Evolutionary conservation across 2,113 vertebrate species (phyloP).

Genomic region (Psilopsiagon aymara): DNA sequence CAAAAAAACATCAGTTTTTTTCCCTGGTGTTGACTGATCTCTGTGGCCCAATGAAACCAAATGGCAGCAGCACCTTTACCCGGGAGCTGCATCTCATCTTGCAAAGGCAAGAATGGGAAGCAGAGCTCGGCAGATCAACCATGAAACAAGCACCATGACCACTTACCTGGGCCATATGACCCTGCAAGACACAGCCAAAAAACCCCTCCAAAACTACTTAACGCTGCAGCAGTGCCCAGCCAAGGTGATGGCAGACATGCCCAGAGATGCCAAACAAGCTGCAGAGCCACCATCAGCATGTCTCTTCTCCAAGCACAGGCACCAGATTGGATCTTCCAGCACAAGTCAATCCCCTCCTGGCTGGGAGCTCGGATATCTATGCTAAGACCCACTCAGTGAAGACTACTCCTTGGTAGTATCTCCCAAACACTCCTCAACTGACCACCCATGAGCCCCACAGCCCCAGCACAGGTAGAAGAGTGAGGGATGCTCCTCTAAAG

Average conservation of each 20-base stretch:
- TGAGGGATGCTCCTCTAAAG: neutral
- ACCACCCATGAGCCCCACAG: neutral
- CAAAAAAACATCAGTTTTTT: neutral
- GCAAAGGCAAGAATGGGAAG: neutral
- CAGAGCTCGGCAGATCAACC: neutral
- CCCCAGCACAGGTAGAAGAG: accelerated
- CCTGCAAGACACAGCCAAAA: neutral
- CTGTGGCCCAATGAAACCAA: neutral
- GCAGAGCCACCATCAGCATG: neutral
- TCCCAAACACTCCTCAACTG: neutral
- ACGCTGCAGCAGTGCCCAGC: neutral
- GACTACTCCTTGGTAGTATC: neutral
- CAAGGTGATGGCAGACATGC: neutral
- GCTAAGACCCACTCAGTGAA: accelerated
- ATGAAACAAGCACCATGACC: neutral
- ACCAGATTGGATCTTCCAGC: neutral
- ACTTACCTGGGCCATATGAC: neutral
- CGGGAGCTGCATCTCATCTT: neutral
- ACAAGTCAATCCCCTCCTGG: neutral
- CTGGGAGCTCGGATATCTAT: neutral
- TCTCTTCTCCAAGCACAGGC: neutral
- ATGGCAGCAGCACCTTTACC: neutral
- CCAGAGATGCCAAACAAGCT: neutral
- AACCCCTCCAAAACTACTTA: neutral
- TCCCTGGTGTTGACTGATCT: neutral